Base-by-base conservation (phyloP, 2,113 vertebrate species). In the Ceyx margarethae region DNA sequence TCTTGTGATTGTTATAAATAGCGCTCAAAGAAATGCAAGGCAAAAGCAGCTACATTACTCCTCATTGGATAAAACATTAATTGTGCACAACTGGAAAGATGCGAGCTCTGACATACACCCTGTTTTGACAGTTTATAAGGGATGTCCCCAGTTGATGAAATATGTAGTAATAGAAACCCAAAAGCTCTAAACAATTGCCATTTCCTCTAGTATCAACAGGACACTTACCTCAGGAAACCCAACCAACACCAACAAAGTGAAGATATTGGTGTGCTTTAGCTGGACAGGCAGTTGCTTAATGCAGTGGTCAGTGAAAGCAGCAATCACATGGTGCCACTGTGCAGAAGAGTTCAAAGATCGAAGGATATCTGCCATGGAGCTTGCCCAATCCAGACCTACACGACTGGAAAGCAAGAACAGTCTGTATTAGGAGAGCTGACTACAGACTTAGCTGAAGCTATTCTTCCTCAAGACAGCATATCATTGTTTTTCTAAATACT, bases 381-480 rank as follows among this genome's bases (percentile, higher is more conserved):
- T 99, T 0, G 99, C 99, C 99, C 99, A 99, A 96, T 99, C 99
- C 95, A 99, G 97, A 50, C 99, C 99, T 2, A 99, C 98, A 26
- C 98, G 99, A 75, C 99, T 99, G 96, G 35, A 92, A 84, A 76
- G 33, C 81, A 89, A 96, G 4, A 68, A 54, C 74, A 93, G 73
- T 37, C 25, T 51, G 68, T 5, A 4, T 90, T 26, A 93, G 94
- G 7, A 65, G 45, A 40, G 62, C 68, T 72, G 45, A 6, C 33
- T 65, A 45, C 78, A 79, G 1, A 12, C 56, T 37, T 0, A 51
- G 48, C 66, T 83, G 35, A 13, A 62, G 43, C 29, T 53, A 1
- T 5, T 81, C n/a, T 46, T 62, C 51, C 74, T 76, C 51, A 53
- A 50, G 28, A 42, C 20, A 77, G 9, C 1, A 0, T 5, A 51